These are phyloP conservation scores for Chaetura pelagica DNA, from an alignment of 2,113 vertebrate genomes.

Conservation along the genomic window DNA sequence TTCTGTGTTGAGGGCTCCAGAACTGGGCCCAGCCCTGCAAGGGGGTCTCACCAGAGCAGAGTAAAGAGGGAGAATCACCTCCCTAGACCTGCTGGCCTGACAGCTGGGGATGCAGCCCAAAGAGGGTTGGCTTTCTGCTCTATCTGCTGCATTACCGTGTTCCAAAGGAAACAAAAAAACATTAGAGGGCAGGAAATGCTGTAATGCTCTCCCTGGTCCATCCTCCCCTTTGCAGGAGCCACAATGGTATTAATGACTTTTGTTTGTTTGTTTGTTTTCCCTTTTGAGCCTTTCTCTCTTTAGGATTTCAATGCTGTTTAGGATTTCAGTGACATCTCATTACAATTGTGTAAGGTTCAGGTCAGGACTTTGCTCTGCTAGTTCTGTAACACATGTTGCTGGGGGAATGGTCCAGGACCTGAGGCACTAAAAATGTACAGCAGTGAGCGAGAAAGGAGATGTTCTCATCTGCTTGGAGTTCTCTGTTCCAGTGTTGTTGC, in stretches of 20 bases:
- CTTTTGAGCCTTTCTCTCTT: not conserved
- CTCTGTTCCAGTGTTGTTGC: not conserved
- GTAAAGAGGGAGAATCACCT: too few relatives aligned
- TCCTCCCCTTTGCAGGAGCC: not conserved
- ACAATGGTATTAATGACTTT: not conserved
- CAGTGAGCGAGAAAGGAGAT: not conserved
- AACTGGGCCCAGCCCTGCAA: too few relatives aligned
- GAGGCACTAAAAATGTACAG: not conserved
- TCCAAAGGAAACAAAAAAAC: not conserved
- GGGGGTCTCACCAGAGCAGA: too few relatives aligned
- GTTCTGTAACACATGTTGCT: not conserved
- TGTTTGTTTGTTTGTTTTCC: not conserved
- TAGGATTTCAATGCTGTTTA: not conserved
- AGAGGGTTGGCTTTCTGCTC: not conserved
- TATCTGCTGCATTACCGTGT: not conserved
- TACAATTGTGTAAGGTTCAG: not conserved
- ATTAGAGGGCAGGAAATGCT: not conserved
- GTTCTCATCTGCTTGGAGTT: not conserved
- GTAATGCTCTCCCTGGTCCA: not conserved
- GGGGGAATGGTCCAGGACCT: not conserved
- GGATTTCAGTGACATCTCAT: not conserved
- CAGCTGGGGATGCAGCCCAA: too few relatives aligned
- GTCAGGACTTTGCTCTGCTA: not conserved
- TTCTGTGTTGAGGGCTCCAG: too few relatives aligned
- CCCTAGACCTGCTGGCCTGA: too few relatives aligned